Evolutionary conservation across 2,888 invertebrate species (phyloP).

Genomic region (Caradrina clavipalpis): DNA sequence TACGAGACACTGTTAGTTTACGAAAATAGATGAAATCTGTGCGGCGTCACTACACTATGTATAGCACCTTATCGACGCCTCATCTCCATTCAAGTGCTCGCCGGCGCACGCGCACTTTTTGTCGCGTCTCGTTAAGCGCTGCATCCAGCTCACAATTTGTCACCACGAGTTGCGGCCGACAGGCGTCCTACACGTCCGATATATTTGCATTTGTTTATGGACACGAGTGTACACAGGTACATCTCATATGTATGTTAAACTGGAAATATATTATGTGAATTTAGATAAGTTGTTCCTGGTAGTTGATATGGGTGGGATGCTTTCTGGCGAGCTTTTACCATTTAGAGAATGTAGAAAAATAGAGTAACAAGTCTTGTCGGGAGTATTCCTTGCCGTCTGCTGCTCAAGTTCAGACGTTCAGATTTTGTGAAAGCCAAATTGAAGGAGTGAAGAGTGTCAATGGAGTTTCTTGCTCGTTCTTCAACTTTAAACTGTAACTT

Average conservation of each 20-base stretch:
- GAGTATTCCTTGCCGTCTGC: no score
- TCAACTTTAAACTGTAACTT: no score
- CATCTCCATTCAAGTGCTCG: slow-evolving; percentile 52
- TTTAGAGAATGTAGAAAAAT: background rate
- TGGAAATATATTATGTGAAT: slow-evolving; percentile 27
- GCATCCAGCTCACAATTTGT: slow-evolving; percentile 67
- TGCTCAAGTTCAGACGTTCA: no score
- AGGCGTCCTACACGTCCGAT: slow-evolving; percentile 43
- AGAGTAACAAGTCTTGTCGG: background rate
- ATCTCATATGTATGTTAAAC: background rate
- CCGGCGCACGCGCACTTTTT: slow-evolving; percentile 57
- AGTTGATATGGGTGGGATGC: background rate
- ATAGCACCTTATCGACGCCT: slow-evolving; percentile 37
- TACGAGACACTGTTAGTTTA: background rate
- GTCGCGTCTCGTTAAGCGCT: slow-evolving; percentile 54
- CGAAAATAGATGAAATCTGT: slow-evolving; percentile 7
- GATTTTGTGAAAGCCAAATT: no score
- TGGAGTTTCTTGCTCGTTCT: no score
- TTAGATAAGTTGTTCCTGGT: slow-evolving; percentile 6
- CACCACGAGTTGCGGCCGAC: slow-evolving; percentile 59
- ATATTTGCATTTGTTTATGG: slow-evolving; percentile 62
- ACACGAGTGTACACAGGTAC: slow-evolving; percentile 17
- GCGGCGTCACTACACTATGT: slow-evolving; percentile 14
- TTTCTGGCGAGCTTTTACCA: background rate
- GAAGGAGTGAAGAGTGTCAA: no score